Base-by-base conservation (phyloP, 2,113 vertebrate genomes). In the Calypte anna region DNA sequence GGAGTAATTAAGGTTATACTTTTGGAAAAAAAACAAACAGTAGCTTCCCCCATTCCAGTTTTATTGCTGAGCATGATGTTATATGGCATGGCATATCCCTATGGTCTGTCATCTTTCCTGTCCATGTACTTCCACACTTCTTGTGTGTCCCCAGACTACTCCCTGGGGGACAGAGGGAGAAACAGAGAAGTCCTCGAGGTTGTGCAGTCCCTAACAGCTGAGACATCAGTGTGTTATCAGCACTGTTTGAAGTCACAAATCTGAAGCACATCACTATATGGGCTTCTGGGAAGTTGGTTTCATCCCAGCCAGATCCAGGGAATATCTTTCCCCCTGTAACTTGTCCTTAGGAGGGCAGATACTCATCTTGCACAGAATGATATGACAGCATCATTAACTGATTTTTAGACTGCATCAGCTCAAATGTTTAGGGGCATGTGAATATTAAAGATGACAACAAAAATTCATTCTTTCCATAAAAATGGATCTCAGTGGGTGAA, bases 51-150 rank as follows among this genome's bases (percentile, higher is more conserved):
- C 16, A 10, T 7, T 9, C 14, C 4, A 2, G 9, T 14, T 33
- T 72, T 57, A 46, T 80, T 73, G 30, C 31, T 4, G 40, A 40
- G 40, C 40, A 40, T 40, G 40, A 40, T 40, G 38, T 40, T 40
- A 40, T 40, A 20, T 7, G 13, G 5, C 21, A 13, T 33, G 40
- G 30, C 53, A 55, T 77, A 72, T 72, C 30, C 15, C 30, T 38
- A 1, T 50, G 30, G 51, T 53, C 30, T 22, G 9, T 79, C 78
- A 63, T 24, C 28, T 46, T 12, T 63, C 33, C 48, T 5, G 1
- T 7, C 48, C 5, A 1, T 31, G 14, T 54, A 5, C 16, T 14
- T 10, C 5, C 3, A 2, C 5, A 22, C 27, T 58, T 69, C 23
- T 58, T 69, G n/a, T 25, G 22, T 33, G 27, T 19, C 36, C 51